These are phyloP conservation scores for Phlogophora meticulosa DNA, from an alignment of 2,888 invertebrate species.

Conservation along the genomic window DNA sequence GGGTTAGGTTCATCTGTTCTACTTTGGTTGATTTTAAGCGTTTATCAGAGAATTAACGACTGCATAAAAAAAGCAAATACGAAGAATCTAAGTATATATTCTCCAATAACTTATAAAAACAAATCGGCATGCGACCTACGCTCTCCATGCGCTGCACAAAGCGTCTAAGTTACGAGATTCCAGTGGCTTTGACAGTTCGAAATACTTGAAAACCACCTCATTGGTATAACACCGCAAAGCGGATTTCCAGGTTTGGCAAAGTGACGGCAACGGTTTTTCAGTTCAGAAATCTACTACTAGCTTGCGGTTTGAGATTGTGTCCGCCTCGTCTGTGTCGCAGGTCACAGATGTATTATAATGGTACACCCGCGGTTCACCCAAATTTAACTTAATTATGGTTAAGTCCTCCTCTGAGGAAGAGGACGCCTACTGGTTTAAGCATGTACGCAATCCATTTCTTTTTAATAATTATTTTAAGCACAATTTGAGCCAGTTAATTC, in stretches of 20 bases:
- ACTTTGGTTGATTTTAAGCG: neutral
- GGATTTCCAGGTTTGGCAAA: slow-evolving; percentile 28
- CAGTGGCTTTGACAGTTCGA: slow-evolving; percentile 38
- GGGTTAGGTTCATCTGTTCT: too few relatives aligned
- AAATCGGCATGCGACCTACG: slow-evolving; percentile 3
- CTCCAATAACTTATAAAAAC: neutral
- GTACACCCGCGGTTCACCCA: too few relatives aligned
- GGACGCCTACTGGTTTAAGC: too few relatives aligned
- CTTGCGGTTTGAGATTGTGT: slow-evolving; percentile 2
- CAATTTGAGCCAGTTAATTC: neutral
- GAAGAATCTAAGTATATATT: slow-evolving; percentile 6
- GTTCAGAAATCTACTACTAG: neutral
- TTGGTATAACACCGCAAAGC: slow-evolving; percentile 24
- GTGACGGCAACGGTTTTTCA: slow-evolving; percentile 13
- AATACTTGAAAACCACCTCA: slow-evolving; percentile 32
- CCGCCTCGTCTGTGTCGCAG: too few relatives aligned
- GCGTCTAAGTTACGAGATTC: slow-evolving; percentile 35
- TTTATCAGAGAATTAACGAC: neutral
- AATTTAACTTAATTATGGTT: too few relatives aligned
- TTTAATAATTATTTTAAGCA: neutral
- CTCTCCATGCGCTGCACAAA: slow-evolving; percentile 34
- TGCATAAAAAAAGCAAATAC: neutral
- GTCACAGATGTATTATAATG: neutral
- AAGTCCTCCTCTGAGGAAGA: too few relatives aligned
- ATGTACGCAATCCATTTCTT: neutral